These are phyloP conservation scores for Ceratina australensis DNA, from an alignment of 1,140 invertebrate species.

Conservation along the genomic window DNA sequence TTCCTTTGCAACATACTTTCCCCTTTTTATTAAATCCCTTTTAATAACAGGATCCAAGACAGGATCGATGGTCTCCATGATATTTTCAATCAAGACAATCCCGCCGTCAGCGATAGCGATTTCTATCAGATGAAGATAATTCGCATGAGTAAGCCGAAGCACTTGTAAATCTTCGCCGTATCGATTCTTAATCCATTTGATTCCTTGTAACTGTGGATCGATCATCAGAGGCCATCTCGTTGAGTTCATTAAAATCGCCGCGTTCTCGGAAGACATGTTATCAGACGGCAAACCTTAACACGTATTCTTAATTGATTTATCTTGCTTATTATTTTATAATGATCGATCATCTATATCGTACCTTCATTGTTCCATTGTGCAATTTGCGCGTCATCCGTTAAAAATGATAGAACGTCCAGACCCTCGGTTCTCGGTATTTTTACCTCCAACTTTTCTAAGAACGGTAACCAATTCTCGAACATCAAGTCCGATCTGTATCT, in stretches of 20 bases:
- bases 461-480: conserved; percentile 90
- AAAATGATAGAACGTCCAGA: conserved; percentile 89
- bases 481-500: conserved; percentile 90
- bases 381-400: conserved; percentile 95
- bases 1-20: too few species aligned
- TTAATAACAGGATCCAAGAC: conserved; percentile 94
- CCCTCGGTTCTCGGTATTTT: conserved; percentile 89
- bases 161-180: conserved; percentile 87
- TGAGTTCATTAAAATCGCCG: conserved; percentile 93
- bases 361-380: conserved; percentile 97
- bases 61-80: conserved; percentile 93
- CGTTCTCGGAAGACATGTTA: conserved; percentile 96
- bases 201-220: conserved; percentile 94
- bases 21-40: conserved; percentile 92
- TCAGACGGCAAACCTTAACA: conserved; percentile 88
- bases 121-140: conserved; percentile 93
- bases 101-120: conserved; percentile 87
- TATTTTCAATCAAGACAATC: conserved; percentile 92
- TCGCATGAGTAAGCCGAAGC: conserved; percentile 88
- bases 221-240: conserved; percentile 97
- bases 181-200: conserved; percentile 97
- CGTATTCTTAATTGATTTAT: too few species aligned
- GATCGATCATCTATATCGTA: conserved; percentile 14
- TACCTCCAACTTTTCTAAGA: conserved; percentile 81
- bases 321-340: too few species aligned